phyloP scores from a whole-genome alignment of 2,797 vertebrate species.

The Propithecus deckenii region DNA sequence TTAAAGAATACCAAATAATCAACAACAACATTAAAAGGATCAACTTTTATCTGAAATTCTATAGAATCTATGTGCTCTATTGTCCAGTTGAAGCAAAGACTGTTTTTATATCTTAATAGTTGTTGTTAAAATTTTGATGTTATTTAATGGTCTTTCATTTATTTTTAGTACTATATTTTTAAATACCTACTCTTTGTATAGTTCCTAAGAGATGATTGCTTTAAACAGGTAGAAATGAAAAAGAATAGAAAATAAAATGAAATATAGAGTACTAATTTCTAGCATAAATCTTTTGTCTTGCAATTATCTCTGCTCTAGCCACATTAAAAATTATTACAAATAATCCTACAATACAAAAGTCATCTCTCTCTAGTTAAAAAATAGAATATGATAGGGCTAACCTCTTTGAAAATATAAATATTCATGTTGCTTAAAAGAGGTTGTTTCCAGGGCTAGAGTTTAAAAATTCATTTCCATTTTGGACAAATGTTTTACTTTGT shows the following conservation, averaged over 20 bases:
- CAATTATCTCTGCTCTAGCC: not conserved
- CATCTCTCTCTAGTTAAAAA: constrained; percentile 17
- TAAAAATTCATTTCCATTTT: not conserved
- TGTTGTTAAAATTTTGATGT: not conserved
- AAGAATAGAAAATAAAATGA: constrained; percentile 34
- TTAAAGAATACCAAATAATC: not conserved
- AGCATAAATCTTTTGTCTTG: not conserved
- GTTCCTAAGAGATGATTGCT: not conserved
- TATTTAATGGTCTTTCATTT: not conserved
- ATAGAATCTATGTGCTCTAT: not conserved
- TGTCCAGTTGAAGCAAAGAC: not conserved
- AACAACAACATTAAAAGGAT: not conserved
- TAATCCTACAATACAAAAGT: constrained; percentile 5
- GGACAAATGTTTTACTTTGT: constrained; percentile 41
- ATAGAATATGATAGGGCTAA: not conserved
- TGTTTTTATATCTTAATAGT: not conserved
- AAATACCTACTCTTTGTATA: not conserved
- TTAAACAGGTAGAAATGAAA: constrained; percentile 29
- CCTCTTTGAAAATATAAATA: constrained; percentile 11
- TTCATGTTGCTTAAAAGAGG: not conserved
- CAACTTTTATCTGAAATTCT: not conserved
- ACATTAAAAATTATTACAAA: not conserved
- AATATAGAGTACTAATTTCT: not conserved
- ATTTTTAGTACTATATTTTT: not conserved
- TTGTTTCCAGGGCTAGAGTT: not conserved